Percentiles rank a stretch among this genome's conserved stretches.
These are phyloP conservation scores for Yponomeuta evonymella DNA, from an alignment of 2,888 invertebrate species.

Conservation along the genomic window DNA sequence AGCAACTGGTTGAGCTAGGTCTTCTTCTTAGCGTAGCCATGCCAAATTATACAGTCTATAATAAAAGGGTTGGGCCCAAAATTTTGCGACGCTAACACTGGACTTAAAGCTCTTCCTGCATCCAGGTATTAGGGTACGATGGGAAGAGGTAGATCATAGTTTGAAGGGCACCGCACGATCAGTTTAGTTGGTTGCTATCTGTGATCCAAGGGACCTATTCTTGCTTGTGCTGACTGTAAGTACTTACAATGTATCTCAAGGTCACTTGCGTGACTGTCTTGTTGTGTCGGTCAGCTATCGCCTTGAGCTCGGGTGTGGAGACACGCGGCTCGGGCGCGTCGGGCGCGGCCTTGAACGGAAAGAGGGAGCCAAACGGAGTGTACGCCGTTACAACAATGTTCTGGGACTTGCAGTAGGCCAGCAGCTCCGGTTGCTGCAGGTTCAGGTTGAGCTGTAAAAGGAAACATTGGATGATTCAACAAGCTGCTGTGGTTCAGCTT, in stretches of 20 bases:
- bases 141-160: too few species aligned
- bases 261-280: conserved; percentile 80
- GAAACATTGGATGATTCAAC: neutral
- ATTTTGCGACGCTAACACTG: too few species aligned
- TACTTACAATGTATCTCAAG: conserved; percentile 76
- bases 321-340: conserved; percentile 70
- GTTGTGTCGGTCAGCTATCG: conserved; percentile 77
- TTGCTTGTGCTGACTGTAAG: too few species aligned
- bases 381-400: conserved; percentile 82
- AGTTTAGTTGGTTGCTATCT: too few species aligned
- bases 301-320: conserved; percentile 69
- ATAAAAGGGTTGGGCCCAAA: too few species aligned
- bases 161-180: too few species aligned
- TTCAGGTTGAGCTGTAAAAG: conserved; percentile 75
- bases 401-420: conserved; percentile 79
- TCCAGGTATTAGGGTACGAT: too few species aligned
- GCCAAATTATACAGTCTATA: too few species aligned
- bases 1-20: too few species aligned
- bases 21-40: too few species aligned
- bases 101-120: too few species aligned
- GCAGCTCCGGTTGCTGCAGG: conserved; percentile 81
- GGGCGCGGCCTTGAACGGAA: conserved; percentile 50
- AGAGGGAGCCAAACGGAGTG: conserved; percentile 80
- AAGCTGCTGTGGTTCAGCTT: neutral
- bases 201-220: too few species aligned